Percentiles rank a stretch among this genome's conserved stretches.
These are phyloP conservation scores for Ricordea florida DNA, from an alignment of 92 coral and sea anemone species.

Conservation along the genomic window DNA sequence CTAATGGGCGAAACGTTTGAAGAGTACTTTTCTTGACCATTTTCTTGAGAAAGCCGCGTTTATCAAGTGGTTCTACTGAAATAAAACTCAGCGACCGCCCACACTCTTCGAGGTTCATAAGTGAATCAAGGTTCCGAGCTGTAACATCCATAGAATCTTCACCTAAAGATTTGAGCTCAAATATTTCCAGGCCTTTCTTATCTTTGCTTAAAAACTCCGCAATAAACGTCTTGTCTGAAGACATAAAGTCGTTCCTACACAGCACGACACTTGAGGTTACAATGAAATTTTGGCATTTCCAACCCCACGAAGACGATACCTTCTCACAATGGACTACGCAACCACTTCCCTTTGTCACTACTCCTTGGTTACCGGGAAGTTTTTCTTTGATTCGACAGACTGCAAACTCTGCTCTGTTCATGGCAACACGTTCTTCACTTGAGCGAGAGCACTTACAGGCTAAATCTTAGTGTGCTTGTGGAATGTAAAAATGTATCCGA, in stretches of 20 bases:
- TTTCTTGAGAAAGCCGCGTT: slow-evolving; percentile 83
- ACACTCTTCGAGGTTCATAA: not conserved
- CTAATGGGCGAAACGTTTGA: slow-evolving; percentile 77
- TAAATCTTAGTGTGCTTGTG: too few relatives aligned
- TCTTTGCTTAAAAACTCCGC: slow-evolving; percentile 77
- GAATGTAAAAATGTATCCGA: too few relatives aligned
- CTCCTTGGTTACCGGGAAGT: slow-evolving; percentile 66
- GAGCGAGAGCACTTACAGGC: too few relatives aligned
- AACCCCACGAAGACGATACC: slow-evolving; percentile 69
- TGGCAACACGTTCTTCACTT: too few relatives aligned
- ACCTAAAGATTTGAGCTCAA: slow-evolving; percentile 72
- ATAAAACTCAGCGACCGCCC: slow-evolving; percentile 50
- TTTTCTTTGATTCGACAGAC: slow-evolving; percentile 82
- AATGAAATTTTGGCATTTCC: slow-evolving; percentile 78
- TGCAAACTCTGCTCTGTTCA: slow-evolving; percentile 87
- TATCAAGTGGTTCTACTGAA: slow-evolving; percentile 77
- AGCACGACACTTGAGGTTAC: slow-evolving; percentile 73
- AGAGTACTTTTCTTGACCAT: slow-evolving; percentile 86
- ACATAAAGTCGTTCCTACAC: slow-evolving; percentile 51
- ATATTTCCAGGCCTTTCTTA: slow-evolving; percentile 77
- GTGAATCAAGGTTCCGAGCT: slow-evolving; percentile 32
- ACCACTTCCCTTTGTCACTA: slow-evolving; percentile 77
- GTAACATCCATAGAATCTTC: slow-evolving; percentile 59
- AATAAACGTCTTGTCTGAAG: slow-evolving; percentile 56
- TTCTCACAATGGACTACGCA: slow-evolving; percentile 68